Percentiles rank a stretch among this genome's conserved stretches.
Evolutionary conservation across 2,888 invertebrate genomes (phyloP).

Genomic region (Tenthredo notha): DNA sequence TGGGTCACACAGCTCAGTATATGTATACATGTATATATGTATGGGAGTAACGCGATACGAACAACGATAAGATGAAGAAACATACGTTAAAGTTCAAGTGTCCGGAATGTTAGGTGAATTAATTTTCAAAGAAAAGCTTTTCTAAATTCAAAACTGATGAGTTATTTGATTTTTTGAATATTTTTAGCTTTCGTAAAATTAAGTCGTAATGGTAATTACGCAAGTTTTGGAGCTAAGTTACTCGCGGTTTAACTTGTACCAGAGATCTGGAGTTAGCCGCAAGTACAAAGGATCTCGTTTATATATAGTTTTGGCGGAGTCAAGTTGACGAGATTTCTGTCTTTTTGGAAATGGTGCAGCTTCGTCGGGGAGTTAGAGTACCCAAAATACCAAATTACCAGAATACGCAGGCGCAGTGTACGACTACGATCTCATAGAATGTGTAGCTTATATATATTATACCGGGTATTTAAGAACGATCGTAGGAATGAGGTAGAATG

Average conservation of each 20-base stretch:
- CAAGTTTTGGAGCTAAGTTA: background rate
- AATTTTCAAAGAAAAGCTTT: background rate
- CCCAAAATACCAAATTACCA: slow-evolving; percentile 48
- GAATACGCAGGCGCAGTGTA: slow-evolving; percentile 35
- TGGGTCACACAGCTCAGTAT: background rate
- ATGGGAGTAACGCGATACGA: background rate
- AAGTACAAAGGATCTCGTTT: slow-evolving; percentile 70
- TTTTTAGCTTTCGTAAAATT: too few species aligned
- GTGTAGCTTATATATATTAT: background rate
- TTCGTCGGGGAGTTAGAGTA: slow-evolving; percentile 46
- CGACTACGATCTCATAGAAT: background rate
- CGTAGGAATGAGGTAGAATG: background rate
- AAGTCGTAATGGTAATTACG: background rate
- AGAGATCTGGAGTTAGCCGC: background rate
- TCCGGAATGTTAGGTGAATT: background rate
- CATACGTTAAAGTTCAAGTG: background rate
- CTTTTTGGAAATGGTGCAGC: slow-evolving; percentile 72
- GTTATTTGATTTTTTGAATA: too few species aligned
- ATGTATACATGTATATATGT: background rate
- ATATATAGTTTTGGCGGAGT: slow-evolving; percentile 77
- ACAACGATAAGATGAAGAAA: background rate
- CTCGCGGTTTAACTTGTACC: background rate
- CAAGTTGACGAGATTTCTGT: slow-evolving; percentile 67
- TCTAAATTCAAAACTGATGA: background rate
- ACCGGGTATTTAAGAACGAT: background rate